These are phyloP conservation scores for Epinephelus malabaricus DNA, from an alignment of 2,797 vertebrate species.

Conservation along the genomic window DNA sequence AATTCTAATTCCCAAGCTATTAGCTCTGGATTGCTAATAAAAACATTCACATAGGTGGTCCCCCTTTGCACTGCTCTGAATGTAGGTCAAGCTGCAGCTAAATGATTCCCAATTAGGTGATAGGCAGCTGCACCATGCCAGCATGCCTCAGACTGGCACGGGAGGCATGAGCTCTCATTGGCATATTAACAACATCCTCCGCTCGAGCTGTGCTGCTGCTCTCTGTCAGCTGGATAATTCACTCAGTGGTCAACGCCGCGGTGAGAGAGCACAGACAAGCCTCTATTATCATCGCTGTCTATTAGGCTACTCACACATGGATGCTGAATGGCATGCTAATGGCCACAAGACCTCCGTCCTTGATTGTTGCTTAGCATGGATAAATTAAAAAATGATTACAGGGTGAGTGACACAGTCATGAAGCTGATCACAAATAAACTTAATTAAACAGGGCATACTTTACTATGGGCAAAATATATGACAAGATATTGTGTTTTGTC, in stretches of 20 bases:
- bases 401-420: constrained; percentile 31
- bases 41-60: constrained; percentile 87
- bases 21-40: constrained; percentile 87
- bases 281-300: constrained; percentile 79
- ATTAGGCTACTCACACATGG: constrained; percentile 69
- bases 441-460: constrained; percentile 35
- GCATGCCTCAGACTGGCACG: constrained; percentile 65
- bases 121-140: constrained; percentile 76
- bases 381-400: constrained; percentile 56
- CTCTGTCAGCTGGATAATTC: constrained; percentile 84
- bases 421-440: constrained; percentile 36
- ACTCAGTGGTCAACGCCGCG: constrained; percentile 74
- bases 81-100: constrained; percentile 82
- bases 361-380: constrained; percentile 53
- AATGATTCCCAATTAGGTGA: constrained; percentile 77
- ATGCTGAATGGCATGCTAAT: constrained; percentile 75
- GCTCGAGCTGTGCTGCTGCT: constrained; percentile 75
- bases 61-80: constrained; percentile 85
- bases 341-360: constrained; percentile 27
- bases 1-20: constrained; percentile 89
- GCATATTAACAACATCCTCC: constrained; percentile 82
- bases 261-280: constrained; percentile 77
- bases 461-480: constrained; percentile 3
- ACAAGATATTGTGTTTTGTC: neutral
- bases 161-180: constrained; percentile 72